Base-by-base conservation (phyloP, 1,140 invertebrate genomes). In the Oryzaephilus surinamensis region DNA sequence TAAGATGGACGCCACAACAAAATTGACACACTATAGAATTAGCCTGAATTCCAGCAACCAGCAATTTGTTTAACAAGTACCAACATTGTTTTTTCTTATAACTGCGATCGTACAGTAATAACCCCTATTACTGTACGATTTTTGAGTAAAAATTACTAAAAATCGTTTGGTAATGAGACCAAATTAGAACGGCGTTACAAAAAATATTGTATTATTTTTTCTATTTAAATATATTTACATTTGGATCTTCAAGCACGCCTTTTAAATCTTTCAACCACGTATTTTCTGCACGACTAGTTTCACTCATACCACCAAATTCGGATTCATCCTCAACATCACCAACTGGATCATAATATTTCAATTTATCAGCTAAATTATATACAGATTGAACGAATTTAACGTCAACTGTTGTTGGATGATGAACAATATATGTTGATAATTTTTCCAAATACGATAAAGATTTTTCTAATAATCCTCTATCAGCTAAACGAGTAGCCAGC, bases 371-470 rank as follows among this genome's bases (percentile, higher is more conserved):
- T 40, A 88, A 58, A 42, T 70, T 54, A 46, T 75, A 75, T 7
- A 89, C 71, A 38, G 76, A 64, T 13, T 72, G 62, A 6, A 82
- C 71, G 33, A 91, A 76, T 16, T 64, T 61, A 11, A 57, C 52
- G 48, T 77, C 62, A 51, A 76, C 72, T 43, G 59, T 56, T 15
- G 65, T 56, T 1, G 77, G 74, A 38, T 73, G 65, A 34, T 70
- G 66, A 2, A 67, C 58, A n/a, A 88, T 71, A 28, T 75, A 73
- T 6, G 69, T 61, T 4, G 82, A 73, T 5, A 93, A 77, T 45
- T 76, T 74, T 70, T 94, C 88, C 52, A 80, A 74, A 63, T 94
- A 94, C 21, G 80, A 69, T 41, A 92, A 59, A 19, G 85, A 79
- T 63, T 85, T 79, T 58, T 82, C 74, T 47, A 79, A 63, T 33